Evolutionary conservation across 2,113 vertebrate genomes (phyloP).

Genomic region (Lophotis ruficrista): DNA sequence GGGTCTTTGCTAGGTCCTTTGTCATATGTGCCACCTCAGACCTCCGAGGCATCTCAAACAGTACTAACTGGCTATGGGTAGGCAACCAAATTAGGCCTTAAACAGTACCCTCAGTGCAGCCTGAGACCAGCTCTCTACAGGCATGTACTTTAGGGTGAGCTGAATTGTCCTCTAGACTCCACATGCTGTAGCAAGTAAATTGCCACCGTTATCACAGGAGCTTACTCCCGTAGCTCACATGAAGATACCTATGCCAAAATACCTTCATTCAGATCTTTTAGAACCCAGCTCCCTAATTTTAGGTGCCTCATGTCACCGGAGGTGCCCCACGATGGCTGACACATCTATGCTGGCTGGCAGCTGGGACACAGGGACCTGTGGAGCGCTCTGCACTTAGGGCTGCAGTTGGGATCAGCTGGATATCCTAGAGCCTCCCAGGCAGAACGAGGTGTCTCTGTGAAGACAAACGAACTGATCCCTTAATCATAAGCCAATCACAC

Average conservation of each 20-base stretch:
- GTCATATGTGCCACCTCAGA: not conserved
- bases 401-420: not conserved
- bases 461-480: not conserved
- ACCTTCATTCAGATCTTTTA: not conserved
- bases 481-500: not conserved
- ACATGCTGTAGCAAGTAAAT: not conserved
- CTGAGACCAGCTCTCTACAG: not conserved
- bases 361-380: not conserved
- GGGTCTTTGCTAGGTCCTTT: not conserved
- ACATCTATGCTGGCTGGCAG: not conserved
- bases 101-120: not conserved
- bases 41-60: not conserved
- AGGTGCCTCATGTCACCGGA: not conserved
- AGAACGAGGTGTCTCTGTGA: not conserved
- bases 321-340: not conserved
- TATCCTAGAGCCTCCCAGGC: not conserved
- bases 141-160: not conserved
- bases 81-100: not conserved
- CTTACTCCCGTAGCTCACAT: not conserved
- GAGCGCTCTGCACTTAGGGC: not conserved
- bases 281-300: not conserved
- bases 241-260: not conserved
- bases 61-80: not conserved
- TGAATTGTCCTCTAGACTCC: not conserved
- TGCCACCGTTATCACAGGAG: fast-evolving